Evolutionary conservation across 2,113 vertebrate species (phyloP).

Genomic region (Dermatemys mawii): DNA sequence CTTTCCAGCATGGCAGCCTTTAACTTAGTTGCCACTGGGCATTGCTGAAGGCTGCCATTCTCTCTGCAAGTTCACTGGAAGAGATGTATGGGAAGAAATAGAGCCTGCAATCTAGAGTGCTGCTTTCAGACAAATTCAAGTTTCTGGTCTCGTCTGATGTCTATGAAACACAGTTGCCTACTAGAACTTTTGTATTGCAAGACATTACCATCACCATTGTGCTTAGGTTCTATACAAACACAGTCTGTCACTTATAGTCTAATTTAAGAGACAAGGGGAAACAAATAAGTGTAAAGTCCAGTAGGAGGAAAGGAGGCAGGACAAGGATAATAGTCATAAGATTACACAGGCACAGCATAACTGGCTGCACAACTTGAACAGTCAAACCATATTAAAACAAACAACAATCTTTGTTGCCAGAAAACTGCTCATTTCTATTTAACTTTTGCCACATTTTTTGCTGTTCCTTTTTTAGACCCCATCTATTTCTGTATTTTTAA

Average conservation of each 20-base stretch:
- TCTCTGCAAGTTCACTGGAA: neutral
- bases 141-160: neutral
- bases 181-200: neutral
- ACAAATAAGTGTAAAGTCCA: neutral
- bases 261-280: neutral
- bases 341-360: neutral
- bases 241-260: neutral
- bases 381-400: slow-evolving; percentile 38
- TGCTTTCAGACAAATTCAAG: neutral
- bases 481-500: neutral
- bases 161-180: neutral
- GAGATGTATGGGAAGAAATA: too few species aligned
- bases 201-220: neutral
- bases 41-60: neutral
- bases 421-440: neutral
- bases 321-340: neutral
- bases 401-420: neutral
- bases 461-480: neutral
- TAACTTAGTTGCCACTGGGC: neutral
- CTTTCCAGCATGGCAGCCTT: neutral
- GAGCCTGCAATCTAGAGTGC: too few species aligned
- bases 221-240: neutral
- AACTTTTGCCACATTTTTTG: neutral
- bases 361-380: slow-evolving; percentile 13
- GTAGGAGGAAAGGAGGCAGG: neutral